Evolutionary conservation across 53 echinoderm and acorn worm genomes (phyloP).

Genomic region (Echinarachnius parma): DNA sequence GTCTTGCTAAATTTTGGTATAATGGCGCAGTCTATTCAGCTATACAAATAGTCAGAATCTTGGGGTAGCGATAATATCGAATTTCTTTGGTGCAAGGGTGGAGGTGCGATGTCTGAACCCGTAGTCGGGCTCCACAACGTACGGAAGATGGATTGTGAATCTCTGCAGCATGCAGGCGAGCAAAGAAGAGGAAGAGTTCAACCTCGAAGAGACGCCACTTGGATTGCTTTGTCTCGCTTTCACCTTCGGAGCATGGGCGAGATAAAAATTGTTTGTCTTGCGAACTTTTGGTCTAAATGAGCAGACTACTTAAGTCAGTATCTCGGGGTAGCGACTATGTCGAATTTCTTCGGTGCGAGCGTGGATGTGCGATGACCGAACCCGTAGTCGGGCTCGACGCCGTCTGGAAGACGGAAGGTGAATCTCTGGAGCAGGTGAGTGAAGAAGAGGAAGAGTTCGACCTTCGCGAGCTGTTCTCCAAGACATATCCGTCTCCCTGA

Average conservation of each 20-base stretch:
- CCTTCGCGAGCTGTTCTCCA: slow-evolving; percentile 38
- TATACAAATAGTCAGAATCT: slow-evolving; percentile 16
- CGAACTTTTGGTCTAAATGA: too few species aligned
- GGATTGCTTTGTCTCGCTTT: too few species aligned
- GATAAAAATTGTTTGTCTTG: too few species aligned
- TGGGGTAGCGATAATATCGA: slow-evolving; percentile 17
- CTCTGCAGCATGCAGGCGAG: slow-evolving; percentile 25
- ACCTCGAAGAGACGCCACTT: background rate
- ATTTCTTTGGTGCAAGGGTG: slow-evolving; percentile 40
- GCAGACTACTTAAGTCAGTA: too few species aligned
- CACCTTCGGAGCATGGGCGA: too few species aligned
- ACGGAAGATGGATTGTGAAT: slow-evolving; percentile 18
- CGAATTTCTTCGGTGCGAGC: slow-evolving; percentile 40
- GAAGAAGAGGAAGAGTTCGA: slow-evolving; percentile 42
- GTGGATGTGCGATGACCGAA: slow-evolving; percentile 45
- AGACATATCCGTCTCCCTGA: slow-evolving; percentile 34
- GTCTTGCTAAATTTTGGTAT: too few species aligned
- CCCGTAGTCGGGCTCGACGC: slow-evolving; percentile 26
- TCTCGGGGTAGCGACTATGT: slow-evolving; percentile 15
- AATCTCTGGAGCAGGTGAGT: slow-evolving; percentile 27
- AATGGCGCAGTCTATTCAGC: too few species aligned
- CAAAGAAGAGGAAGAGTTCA: slow-evolving; percentile 39
- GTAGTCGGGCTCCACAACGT: slow-evolving; percentile 12
- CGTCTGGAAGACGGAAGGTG: slow-evolving; percentile 19
- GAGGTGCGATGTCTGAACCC: slow-evolving; percentile 44